Conservation (phyloP, 2,797 vertebrate species). For the Galaxias olidus region DNA sequence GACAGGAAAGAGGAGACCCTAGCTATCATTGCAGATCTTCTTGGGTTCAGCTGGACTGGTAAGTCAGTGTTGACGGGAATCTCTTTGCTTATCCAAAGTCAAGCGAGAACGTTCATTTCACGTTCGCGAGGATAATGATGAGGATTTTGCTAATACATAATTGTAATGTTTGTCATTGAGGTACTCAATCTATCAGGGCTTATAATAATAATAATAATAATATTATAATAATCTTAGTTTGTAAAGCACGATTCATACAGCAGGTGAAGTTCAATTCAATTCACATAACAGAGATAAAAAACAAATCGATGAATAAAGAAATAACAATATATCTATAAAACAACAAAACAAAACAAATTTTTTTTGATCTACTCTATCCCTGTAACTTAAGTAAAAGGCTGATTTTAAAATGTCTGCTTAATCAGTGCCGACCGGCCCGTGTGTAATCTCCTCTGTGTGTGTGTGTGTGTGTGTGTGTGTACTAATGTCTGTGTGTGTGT, state of each 20-base stretch:
- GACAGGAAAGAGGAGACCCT: conserved; percentile 92
- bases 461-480: background rate
- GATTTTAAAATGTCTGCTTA: background rate
- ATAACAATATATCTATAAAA: background rate
- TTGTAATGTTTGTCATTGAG: too few relatives aligned
- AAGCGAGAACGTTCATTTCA: too few relatives aligned
- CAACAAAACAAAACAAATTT: background rate
- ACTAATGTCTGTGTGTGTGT: background rate
- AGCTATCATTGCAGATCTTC: conserved; percentile 93
- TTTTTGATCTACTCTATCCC: background rate
- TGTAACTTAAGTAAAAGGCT: background rate
- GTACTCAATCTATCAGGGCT: too few relatives aligned
- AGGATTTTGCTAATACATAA: too few relatives aligned
- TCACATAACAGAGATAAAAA: background rate
- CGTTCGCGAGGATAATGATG: too few relatives aligned
- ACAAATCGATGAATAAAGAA: background rate
- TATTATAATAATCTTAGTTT: background rate
- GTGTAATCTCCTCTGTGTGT: background rate
- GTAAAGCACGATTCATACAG: background rate
- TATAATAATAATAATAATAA: background rate
- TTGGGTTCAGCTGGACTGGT: conserved; percentile 99
- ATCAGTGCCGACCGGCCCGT: background rate
- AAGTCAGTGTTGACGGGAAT: conserved; percentile 44
- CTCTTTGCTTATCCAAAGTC: too few relatives aligned
- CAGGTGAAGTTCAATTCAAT: background rate